Base-by-base conservation (phyloP, 2,888 invertebrate genomes). In the Caenorhabditis sinica region DNA sequence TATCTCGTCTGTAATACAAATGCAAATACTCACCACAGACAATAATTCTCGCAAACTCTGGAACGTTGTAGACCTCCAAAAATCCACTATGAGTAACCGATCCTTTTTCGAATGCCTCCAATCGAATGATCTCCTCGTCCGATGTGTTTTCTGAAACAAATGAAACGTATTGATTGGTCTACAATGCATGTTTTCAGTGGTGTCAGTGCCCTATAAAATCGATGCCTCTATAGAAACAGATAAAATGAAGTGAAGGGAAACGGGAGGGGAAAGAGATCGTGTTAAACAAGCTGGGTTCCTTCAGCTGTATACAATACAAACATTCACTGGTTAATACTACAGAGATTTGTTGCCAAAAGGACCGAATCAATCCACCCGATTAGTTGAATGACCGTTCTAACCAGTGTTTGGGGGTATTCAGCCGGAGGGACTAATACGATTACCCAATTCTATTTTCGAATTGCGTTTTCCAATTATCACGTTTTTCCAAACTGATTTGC, bases 1-100 rank as follows among this genome's bases (percentile, higher is more conserved):
- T n/a, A n/a, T n/a, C n/a, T n/a, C n/a, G n/a, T n/a, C n/a, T n/a
- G n/a, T 36, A 36, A 61, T 49, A 33, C 63, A 43, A 40, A 36
- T 33, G 5, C 61, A 0, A n/a, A 25, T 13, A 79, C 87, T 65
- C 58, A 90, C 91, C 91, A 80, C 85, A 90, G 28, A 92, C 85
- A 40, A 92, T 81, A 9, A 91, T 87, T 13, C 90, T 85, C 17
- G 89, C 79, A 79, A 92, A 91, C 45, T 91, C 92, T 9, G 90
- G 90, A 8, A 91, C 86, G 87, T 92, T 90, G 86, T 87, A 89
- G n/a, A 92, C 90, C 72, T 92, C 89, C 58, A 92, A 76, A n/a
- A 89, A 85, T 1, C 87, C 92, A 49, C 87, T 87, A 73, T 91
- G 91, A 6, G 81, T 85, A 63, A 83, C 84, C 13, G 63, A 74